Conservation (phyloP, 2,797 vertebrate genomes). For the Setipinna tenuifilis region DNA sequence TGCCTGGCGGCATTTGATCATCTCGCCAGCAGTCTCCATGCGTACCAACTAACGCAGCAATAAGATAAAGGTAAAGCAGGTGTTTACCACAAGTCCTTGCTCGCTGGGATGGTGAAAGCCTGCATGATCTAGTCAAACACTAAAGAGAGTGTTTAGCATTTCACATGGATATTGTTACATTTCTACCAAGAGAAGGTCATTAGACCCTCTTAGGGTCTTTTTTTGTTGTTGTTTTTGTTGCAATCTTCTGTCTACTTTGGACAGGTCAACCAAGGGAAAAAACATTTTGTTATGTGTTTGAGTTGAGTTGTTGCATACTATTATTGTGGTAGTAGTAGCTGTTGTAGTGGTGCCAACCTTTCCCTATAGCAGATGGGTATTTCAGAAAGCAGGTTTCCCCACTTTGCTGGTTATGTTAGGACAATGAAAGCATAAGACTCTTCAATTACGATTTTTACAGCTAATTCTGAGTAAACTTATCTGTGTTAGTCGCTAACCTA, state of each 20-base stretch:
- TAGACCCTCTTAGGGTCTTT: not conserved
- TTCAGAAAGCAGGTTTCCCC: too few species aligned
- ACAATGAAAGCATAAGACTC: too few species aligned
- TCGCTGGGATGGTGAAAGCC: not conserved
- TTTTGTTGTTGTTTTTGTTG: not conserved
- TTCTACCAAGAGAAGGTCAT: not conserved
- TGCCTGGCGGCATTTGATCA: not conserved
- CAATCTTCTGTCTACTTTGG: not conserved
- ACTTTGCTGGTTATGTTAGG: too few species aligned
- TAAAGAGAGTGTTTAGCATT: not conserved
- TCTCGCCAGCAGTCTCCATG: too few species aligned
- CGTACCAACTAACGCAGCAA: not conserved
- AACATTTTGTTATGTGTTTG: not conserved
- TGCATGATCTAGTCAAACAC: not conserved
- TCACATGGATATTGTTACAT: not conserved
- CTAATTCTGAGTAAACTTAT: too few species aligned
- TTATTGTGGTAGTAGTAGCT: conserved; percentile 14
- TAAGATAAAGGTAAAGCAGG: not conserved
- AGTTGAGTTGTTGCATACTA: not conserved
- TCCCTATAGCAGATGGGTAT: not conserved
- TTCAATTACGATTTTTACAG: too few species aligned
- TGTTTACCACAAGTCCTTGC: not conserved
- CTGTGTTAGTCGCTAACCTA: too few species aligned
- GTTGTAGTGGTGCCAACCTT: not conserved
- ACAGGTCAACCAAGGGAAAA: not conserved